Evolutionary conservation across 2,888 invertebrate species (phyloP).

Genomic region (Exocentrus adspersus): DNA sequence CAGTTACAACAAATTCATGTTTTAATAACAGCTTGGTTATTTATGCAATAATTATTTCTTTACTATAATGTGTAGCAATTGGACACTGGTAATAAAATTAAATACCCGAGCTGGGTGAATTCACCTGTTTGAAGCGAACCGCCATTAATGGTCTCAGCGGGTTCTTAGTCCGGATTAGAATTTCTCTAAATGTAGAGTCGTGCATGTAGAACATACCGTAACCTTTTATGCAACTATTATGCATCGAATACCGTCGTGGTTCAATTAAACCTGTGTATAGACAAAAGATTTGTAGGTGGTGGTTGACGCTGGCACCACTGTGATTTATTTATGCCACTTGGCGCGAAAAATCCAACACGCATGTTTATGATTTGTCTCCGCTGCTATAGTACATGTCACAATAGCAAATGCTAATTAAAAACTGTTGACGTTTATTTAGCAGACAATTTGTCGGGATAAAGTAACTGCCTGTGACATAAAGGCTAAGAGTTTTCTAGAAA

Average conservation of each 20-base stretch:
- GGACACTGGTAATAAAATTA: not conserved
- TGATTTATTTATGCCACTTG: conserved; percentile 23
- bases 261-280: conserved; percentile 23
- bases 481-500: too few species aligned
- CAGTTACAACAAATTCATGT: too few species aligned
- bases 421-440: conserved; percentile 4
- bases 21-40: too few species aligned
- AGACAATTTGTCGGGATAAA: conserved; percentile 14
- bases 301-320: conserved; percentile 22
- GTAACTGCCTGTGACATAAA: conserved; percentile 14
- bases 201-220: conserved; percentile 17
- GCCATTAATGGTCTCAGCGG: conserved; percentile 11
- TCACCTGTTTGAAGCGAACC: conserved; percentile 19
- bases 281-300: conserved; percentile 28
- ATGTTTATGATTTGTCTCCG: conserved; percentile 12
- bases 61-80: too few species aligned
- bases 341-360: conserved; percentile 15
- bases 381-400: conserved; percentile 10
- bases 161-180: not conserved
- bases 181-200: conserved; percentile 17
- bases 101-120: not conserved
- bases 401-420: conserved; percentile 5
- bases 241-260: conserved; percentile 10
- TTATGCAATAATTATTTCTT: too few species aligned
- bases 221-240: conserved; percentile 13